A percentile compares a stretch with the other conserved stretches of the same genome.
These are phyloP conservation scores for Spatulosminthurus flaviceps DNA, from an alignment of 2,888 invertebrate genomes.

Conservation along the genomic window DNA sequence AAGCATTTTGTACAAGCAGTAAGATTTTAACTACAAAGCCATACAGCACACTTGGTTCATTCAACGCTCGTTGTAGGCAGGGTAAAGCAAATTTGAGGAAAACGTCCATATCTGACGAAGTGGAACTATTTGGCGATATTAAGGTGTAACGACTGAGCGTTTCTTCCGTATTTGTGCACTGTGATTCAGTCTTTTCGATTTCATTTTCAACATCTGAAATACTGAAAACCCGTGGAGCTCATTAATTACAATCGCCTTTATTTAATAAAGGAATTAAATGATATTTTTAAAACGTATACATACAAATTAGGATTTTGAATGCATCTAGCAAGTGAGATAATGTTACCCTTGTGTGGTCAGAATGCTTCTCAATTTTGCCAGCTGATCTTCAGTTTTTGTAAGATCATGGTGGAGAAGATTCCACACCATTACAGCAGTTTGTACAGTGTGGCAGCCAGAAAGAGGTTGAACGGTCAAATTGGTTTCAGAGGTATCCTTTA, in stretches of 20 bases:
- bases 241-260: too few species aligned
- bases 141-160: conserved; percentile 42
- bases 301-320: background rate
- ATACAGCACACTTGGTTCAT: conserved; percentile 27
- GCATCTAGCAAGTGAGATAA: background rate
- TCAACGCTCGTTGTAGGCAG: conserved; percentile 24
- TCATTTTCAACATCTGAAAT: conserved; percentile 44
- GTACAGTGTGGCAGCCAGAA: background rate
- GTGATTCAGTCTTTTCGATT: conserved; percentile 36
- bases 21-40: conserved; percentile 42
- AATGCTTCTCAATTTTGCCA: background rate
- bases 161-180: conserved; percentile 41
- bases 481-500: conserved; percentile 7
- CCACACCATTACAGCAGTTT: background rate
- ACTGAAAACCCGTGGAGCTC: conserved; percentile 13
- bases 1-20: conserved; percentile 25
- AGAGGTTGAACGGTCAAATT: background rate
- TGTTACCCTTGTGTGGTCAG: background rate
- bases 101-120: conserved; percentile 39
- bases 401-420: background rate
- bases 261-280: too few species aligned
- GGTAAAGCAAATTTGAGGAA: conserved; percentile 41
- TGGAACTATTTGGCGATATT: conserved; percentile 1
- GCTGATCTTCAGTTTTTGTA: conserved; percentile 10
- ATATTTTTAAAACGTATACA: background rate